Evolutionary conservation across 2,888 invertebrate genomes (phyloP), one percentile per base, ranked within the genome.

Genomic region (Odontothrips loti): DNA sequence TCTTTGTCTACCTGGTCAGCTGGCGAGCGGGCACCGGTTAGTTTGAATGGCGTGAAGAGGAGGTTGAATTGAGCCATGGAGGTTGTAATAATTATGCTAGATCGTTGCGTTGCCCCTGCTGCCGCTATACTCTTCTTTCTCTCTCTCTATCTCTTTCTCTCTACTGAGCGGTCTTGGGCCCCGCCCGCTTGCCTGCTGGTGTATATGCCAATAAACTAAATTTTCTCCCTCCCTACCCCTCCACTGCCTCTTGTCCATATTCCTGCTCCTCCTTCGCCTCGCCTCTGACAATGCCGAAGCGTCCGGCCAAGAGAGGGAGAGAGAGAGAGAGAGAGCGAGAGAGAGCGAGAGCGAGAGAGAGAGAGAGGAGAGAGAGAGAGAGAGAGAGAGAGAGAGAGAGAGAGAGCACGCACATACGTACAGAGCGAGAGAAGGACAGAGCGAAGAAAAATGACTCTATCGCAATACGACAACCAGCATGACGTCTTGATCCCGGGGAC

Each of bases 381-480:
- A 43, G 34, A 43, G 34, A 43, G 34, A 43, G 34, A 43, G 34
- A 43, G 34, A 43, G 34, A 43, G 34, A 43, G 34, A 43, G 34
- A 43, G 34, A 6, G 3, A 43, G 34, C 34, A 43, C 6, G n/a
- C n/a, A n/a, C n/a, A n/a, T n/a, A n/a, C n/a, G n/a, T n/a, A n/a
- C n/a, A 43, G 34, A 43, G 34, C 2, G 34, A 43, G 34, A 43
- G 34, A 43, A 6, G 6, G 34, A 43, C 3, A 6, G 3, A 43
- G 34, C 34, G 6, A 43, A 43, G 27, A 75, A 75, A 23, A 27
- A 75, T 75, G 68, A 23, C 68, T 75, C 68, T 75, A 75, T 75
- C 68, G 68, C 68, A 75, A 75, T 75, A 75, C 12, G 27, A 75
- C 68, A 75, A 75, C 68, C 68, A 75, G 68, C 68, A 75, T 75